Conservation (phyloP, 1,140 invertebrate genomes). For the Psix sp. region DNA sequence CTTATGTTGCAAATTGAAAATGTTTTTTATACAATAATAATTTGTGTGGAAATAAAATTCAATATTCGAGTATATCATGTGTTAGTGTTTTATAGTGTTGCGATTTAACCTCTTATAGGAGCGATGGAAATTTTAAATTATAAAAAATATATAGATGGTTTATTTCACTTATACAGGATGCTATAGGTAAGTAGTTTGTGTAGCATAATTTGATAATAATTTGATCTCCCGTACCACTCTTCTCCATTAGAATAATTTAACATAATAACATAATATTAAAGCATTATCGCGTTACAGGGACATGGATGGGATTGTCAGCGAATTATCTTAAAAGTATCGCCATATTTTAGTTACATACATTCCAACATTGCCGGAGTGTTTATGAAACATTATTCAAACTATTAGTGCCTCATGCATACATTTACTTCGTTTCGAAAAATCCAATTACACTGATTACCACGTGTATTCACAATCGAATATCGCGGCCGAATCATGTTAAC, state of each 20-base stretch:
- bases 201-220: constrained; percentile 58
- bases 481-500: not conserved
- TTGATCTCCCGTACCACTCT: constrained; percentile 45
- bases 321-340: constrained; percentile 34
- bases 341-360: constrained; percentile 42
- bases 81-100: too few relatives aligned
- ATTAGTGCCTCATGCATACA: constrained; percentile 15
- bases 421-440: constrained; percentile 21
- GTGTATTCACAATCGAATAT: not conserved
- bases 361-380: constrained; percentile 16
- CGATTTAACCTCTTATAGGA: too few relatives aligned
- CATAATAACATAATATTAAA: constrained; percentile 59
- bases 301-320: constrained; percentile 44
- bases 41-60: too few relatives aligned
- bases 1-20: constrained; percentile 1
- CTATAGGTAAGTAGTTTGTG: constrained; percentile 36
- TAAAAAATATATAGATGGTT: not conserved
- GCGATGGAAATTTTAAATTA: too few relatives aligned
- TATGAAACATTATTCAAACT: constrained; percentile 45
- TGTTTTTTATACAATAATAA: too few relatives aligned
- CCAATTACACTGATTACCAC: constrained; percentile 25
- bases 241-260: constrained; percentile 60
- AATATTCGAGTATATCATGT: too few relatives aligned
- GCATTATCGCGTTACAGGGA: constrained; percentile 55
- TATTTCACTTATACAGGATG: constrained; percentile 32